Evolutionary conservation across 2,797 vertebrate genomes (phyloP), one percentile per base, ranked within the genome.

Genomic region (Rhinoraja longicauda): DNA sequence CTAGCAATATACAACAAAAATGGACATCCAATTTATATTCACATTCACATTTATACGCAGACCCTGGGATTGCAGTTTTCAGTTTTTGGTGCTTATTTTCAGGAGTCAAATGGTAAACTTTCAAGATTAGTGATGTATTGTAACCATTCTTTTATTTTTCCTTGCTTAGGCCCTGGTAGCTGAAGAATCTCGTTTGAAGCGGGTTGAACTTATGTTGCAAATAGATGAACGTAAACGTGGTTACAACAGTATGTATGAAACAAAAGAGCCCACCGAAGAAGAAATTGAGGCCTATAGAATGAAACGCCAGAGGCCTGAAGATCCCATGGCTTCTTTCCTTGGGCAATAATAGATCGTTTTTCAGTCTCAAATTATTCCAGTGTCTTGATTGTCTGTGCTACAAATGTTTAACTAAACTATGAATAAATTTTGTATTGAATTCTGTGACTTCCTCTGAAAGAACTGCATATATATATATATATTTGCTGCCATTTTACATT

Each of bases 221-320:
- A 0, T 98, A 0, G 99, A 99, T n/a, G 99, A 99, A 95, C 97
- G 98, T 94, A 99, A 99, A 95, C 96, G 99, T 79, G 97, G 98
- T 0, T 99, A 99, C 95, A 97, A 94, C 95, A 99, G 97, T 94
- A 81, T 98, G 0, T 96, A 95, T 94, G 99, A 99, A 94, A 94
- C 96, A 39, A 97, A 97, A 93, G 98, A 99, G n/a, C 99, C 99
- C 88, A 98, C 98, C 0, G 99, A 99, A 94, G 99, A 99, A 95
- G 99, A 99, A 95, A 98, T 99, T 97, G 99, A 99, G 95, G 99
- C 99, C 76, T 99, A 98, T 93, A 97, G 98, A 73, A 99, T 99
- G 98, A 99, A 99, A 93, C 97, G 98, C 8, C 93, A 95, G 95
- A 96, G 98, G 67, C 95, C 97, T 0, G 99, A 99, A 81, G 99